Conservation (phyloP, 2,888 invertebrate species). For the Aethes cnicana region DNA sequence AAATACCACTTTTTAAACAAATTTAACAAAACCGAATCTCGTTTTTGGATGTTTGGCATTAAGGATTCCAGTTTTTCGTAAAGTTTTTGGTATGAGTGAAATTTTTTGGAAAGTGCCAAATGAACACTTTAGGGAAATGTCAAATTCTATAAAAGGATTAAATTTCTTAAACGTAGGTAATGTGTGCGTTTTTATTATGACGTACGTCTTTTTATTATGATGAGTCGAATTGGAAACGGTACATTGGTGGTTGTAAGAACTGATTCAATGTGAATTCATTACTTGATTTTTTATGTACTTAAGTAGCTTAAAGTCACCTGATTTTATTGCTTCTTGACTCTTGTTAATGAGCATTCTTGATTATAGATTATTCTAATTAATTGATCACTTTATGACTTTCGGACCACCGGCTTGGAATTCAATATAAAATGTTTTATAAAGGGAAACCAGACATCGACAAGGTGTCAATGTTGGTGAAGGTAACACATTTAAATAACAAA, state of each 20-base stretch:
- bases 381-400: neutral
- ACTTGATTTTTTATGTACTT: neutral
- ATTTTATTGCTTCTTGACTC: conserved; percentile 17
- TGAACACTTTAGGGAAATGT: conserved; percentile 14
- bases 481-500: neutral
- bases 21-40: conserved; percentile 7
- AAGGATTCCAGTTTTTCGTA: conserved; percentile 13
- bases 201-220: too few relatives aligned
- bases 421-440: neutral
- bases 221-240: neutral
- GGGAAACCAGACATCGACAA: neutral
- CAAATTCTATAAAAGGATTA: conserved; percentile 15
- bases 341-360: conserved; percentile 10
- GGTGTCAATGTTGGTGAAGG: neutral
- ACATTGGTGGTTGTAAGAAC: too few relatives aligned
- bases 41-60: conserved; percentile 27
- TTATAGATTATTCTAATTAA: conserved; percentile 17
- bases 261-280: too few relatives aligned
- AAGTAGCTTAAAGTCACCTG: conserved; percentile 23
- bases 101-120: conserved; percentile 28
- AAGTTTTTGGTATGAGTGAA: conserved; percentile 13
- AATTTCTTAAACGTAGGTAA: too few relatives aligned
- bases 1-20: conserved; percentile 24
- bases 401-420: conserved; percentile 6
- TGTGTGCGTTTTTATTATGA: too few relatives aligned